phyloP scores from a whole-genome alignment of 2,797 vertebrate species.

The Eulemur albifrons region DNA sequence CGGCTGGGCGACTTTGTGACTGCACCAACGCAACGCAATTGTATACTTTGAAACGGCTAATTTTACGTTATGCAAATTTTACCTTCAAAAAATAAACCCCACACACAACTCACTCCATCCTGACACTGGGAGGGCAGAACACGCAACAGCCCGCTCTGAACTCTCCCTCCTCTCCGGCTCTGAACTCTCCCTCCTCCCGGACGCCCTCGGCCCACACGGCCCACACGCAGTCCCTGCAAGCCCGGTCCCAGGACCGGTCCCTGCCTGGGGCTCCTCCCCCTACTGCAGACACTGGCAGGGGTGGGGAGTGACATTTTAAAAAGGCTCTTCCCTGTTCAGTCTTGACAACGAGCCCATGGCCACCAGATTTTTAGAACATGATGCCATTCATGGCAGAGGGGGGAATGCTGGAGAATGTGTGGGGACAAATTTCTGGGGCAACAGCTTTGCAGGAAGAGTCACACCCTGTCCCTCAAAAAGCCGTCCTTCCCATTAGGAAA shows the following conservation, averaged over 20 bases:
- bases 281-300: rapidly evolving
- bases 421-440: constrained; percentile 60
- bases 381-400: constrained; percentile 43
- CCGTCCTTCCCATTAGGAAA: not conserved
- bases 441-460: constrained; percentile 50
- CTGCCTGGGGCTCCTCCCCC: not conserved
- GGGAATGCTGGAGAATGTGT: not conserved
- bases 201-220: not conserved
- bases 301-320: constrained; percentile 67
- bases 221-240: not conserved
- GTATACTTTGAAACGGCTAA: not conserved
- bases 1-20: not conserved
- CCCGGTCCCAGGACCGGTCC: not conserved
- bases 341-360: constrained; percentile 65
- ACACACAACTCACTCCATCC: not conserved
- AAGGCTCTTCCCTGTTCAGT: constrained; percentile 65
- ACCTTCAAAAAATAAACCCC: not conserved
- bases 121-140: too few species aligned
- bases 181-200: not conserved
- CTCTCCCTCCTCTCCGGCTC: not conserved
- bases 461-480: not conserved
- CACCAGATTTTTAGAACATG: constrained; percentile 71
- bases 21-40: not conserved
- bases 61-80: constrained; percentile 19
- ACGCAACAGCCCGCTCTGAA: not conserved